phyloP scores from a whole-genome alignment of 2,797 vertebrate species.

The Gambelia wislizenii region DNA sequence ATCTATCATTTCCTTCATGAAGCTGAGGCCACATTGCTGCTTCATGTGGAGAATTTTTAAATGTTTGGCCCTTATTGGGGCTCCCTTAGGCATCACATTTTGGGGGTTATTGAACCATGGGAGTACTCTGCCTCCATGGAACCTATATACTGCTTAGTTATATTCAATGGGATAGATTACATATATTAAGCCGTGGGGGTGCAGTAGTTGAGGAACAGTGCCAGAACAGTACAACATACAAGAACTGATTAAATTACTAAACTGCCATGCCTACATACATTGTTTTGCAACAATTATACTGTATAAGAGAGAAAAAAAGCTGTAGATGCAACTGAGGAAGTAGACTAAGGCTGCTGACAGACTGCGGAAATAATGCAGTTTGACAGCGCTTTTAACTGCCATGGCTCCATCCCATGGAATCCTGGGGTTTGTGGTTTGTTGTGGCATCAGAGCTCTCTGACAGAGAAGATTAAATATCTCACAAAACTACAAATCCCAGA shows the following conservation, averaged over 20 bases:
- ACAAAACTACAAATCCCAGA: too few species aligned
- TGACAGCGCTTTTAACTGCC: too few species aligned
- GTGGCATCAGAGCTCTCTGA: too few species aligned
- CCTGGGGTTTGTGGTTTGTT: too few species aligned
- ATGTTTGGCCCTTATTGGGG: not conserved
- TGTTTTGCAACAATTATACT: conserved; percentile 20
- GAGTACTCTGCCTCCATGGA: not conserved
- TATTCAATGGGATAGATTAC: too few species aligned
- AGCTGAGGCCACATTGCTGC: not conserved
- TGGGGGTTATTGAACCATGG: not conserved
- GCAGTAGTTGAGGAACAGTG: not conserved
- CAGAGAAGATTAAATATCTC: too few species aligned
- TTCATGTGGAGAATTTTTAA: not conserved
- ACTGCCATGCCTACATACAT: too few species aligned
- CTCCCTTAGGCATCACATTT: not conserved
- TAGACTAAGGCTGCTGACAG: too few species aligned
- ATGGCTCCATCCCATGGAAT: too few species aligned
- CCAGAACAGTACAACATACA: not conserved
- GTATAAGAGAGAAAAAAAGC: too few species aligned
- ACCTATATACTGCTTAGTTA: not conserved
- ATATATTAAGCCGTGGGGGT: not conserved
- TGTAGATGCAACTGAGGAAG: too few species aligned
- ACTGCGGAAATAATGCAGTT: too few species aligned
- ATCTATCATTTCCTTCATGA: not conserved
- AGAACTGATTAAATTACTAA: not conserved